Evolutionary conservation across 2,113 vertebrate species (phyloP), one percentile per base, ranked within the genome.

Genomic region (Malurus cyaneus): DNA sequence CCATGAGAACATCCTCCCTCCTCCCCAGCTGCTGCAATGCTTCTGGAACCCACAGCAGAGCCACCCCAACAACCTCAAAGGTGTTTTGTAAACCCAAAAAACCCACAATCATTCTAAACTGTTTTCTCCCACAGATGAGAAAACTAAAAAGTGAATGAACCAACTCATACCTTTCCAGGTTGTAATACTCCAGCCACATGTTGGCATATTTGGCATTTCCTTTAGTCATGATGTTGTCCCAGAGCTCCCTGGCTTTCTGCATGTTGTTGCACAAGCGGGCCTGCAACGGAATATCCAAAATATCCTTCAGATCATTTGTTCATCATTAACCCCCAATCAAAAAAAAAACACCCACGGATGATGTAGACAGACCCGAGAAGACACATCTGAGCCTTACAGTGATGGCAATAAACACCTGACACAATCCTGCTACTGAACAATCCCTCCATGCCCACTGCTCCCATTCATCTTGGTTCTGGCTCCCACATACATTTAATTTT

Each of bases 101-200:
- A 29, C 66, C 6, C 1, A 5, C 1, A 7, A 7, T 52, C 7
- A 1, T 2, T 12, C 31, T 39, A 6, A 69, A 9, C 11, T 15
- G 3, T 21, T 72, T 57, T 10, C 52, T 67, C 14, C 11, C 32
- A 25, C 20, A 46, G 32, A 34, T 5, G 11, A 93, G 42, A 12
- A 17, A 83, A 41, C 1, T 18, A 18, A 28, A 44, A n/a, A 6
- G 5, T 18, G 23, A 61, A 53, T 15, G 32, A 46, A 11, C 2
- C 26, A 11, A 5, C 52, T 72, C 66, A 74, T 57, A 99, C 99
- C 99, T 98, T 95, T 99, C 99, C 29, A 99, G 98, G 96, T 98
- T 99, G 60, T 99, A 99, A 81, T 99, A 99, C 81, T 99, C 99
- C 59, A 99, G 97, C 99, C 99, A 99, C 99, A 99, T 99, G 97